Evolutionary conservation across 2,113 vertebrate genomes (phyloP).

Genomic region (Dipodomys stephensi): DNA sequence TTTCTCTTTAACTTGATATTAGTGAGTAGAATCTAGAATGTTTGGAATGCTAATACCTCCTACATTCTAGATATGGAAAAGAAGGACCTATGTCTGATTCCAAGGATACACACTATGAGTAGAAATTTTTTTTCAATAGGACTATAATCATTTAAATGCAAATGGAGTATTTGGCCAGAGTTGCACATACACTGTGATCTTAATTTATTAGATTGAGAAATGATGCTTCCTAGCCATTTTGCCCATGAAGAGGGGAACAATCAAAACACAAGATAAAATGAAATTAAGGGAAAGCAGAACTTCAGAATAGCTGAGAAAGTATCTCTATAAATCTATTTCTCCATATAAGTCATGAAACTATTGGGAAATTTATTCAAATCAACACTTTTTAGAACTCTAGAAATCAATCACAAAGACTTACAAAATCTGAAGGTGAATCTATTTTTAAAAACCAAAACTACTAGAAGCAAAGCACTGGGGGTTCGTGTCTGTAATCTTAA

Average conservation of each 20-base stretch:
- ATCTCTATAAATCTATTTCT: neutral
- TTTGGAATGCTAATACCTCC: slow-evolving; percentile 57
- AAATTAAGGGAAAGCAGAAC: neutral
- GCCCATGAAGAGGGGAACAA: neutral
- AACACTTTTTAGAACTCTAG: neutral
- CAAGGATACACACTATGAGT: neutral
- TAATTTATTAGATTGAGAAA: slow-evolving; percentile 45
- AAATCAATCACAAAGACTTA: slow-evolving; percentile 14
- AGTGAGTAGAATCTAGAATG: slow-evolving; percentile 45
- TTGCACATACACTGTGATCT: slow-evolving; percentile 2
- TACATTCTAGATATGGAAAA: slow-evolving; percentile 52
- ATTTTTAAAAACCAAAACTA: neutral
- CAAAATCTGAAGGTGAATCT: neutral
- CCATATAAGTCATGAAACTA: neutral
- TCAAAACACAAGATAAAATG: slow-evolving; percentile 12
- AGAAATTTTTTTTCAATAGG: neutral
- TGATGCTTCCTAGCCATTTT: slow-evolving; percentile 8
- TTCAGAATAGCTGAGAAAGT: neutral
- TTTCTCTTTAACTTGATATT: slow-evolving; percentile 56
- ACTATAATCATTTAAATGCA: slow-evolving; percentile 17
- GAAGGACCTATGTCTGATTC: neutral
- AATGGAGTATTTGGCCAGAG: neutral
- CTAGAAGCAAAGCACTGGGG: no score
- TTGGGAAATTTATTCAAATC: neutral
- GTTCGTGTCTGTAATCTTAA: no score